These are phyloP conservation scores for Euschistus heros DNA, from an alignment of 1,140 invertebrate genomes.

Conservation along the genomic window DNA sequence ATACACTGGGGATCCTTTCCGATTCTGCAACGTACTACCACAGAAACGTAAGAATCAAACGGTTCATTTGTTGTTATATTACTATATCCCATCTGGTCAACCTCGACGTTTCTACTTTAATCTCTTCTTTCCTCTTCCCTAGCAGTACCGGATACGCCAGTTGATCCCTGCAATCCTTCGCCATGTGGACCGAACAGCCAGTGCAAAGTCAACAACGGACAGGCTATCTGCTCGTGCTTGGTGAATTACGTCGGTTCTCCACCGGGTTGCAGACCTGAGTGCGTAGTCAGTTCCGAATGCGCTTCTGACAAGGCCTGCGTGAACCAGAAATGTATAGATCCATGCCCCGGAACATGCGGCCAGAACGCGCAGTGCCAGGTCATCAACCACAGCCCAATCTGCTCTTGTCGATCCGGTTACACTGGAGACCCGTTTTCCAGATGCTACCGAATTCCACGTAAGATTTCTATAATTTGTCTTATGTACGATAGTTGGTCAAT, in stretches of 20 bases:
- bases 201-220: constrained; percentile 41
- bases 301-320: constrained; percentile 42
- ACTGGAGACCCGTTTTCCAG: constrained; percentile 58
- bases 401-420: constrained; percentile 41
- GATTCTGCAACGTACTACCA: constrained; percentile 26
- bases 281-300: constrained; percentile 47
- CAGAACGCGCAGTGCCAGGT: constrained; percentile 44
- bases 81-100: too few species aligned
- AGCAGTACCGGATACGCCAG: constrained; percentile 22
- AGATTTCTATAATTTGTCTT: not conserved
- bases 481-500: too few species aligned
- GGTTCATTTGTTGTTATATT: too few species aligned
- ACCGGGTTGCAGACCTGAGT: constrained; percentile 43
- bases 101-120: too few species aligned
- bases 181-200: constrained; percentile 61
- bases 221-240: constrained; percentile 46
- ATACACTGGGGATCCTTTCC: constrained; percentile 58
- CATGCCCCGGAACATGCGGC: constrained; percentile 51
- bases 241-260: constrained; percentile 43
- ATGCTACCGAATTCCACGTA: constrained; percentile 17
- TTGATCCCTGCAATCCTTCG: constrained; percentile 50
- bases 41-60: not conserved
- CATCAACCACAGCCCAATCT: constrained; percentile 47
- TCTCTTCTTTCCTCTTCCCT: too few species aligned
- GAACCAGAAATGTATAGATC: constrained; percentile 46